phyloP scores from a whole-genome alignment of 1,140 invertebrate species.

The Schmidtea mediterranea region DNA sequence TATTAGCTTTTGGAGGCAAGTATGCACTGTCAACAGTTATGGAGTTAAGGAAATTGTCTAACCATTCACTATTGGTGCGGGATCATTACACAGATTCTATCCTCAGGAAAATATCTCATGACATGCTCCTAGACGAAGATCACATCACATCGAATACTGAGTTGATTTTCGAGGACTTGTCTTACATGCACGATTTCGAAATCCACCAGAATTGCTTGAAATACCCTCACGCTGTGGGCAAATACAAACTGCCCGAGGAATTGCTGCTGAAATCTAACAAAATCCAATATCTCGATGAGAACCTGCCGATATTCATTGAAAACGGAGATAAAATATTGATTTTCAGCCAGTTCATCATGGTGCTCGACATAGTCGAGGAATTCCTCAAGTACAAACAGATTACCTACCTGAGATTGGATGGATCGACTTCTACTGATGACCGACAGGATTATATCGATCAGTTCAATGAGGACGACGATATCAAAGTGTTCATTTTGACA shows the following conservation, averaged over 20 bases:
- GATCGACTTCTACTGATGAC: slow-evolving; percentile 22
- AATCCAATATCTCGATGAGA: not conserved
- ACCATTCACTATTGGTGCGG: slow-evolving; percentile 35
- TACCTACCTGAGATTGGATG: slow-evolving; percentile 23
- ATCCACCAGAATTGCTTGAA: slow-evolving; percentile 43
- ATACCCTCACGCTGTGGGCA: not conserved
- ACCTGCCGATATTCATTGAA: slow-evolving; percentile 6
- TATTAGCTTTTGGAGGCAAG: not conserved
- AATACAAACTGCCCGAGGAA: not conserved
- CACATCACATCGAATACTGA: slow-evolving; percentile 41
- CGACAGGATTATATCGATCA: slow-evolving; percentile 30
- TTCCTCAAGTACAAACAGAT: slow-evolving; percentile 16
- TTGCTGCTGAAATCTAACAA: not conserved
- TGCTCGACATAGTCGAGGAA: slow-evolving; percentile 45
- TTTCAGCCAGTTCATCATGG: slow-evolving; percentile 77
- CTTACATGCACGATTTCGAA: slow-evolving; percentile 63
- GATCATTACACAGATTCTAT: slow-evolving; percentile 46
- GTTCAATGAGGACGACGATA: slow-evolving; percentile 27
- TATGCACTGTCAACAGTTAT: slow-evolving; percentile 37
- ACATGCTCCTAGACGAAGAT: slow-evolving; percentile 42
- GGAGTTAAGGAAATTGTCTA: slow-evolving; percentile 22
- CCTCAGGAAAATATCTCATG: slow-evolving; percentile 40
- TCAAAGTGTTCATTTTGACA: slow-evolving; percentile 35
- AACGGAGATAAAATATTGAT: slow-evolving; percentile 39
- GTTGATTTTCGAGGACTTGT: slow-evolving; percentile 57